A percentile compares a stretch with the other conserved stretches of the same genome.
Conservation (phyloP, 2,888 invertebrate genomes). For the Noctua janthe region DNA sequence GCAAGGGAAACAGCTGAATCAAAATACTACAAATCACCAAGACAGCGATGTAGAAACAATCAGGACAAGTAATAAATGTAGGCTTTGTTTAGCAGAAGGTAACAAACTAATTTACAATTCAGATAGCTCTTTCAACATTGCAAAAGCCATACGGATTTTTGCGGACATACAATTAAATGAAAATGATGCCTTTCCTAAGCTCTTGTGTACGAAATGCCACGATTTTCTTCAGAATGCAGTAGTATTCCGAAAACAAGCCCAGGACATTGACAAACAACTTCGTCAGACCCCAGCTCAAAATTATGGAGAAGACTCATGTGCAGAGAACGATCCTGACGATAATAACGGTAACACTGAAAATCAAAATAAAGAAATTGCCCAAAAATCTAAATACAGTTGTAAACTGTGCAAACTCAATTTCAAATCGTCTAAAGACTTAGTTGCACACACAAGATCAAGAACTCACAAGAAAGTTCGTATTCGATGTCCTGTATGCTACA, state of each 20-base stretch:
- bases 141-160: conserved; percentile 75
- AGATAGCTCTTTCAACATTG: conserved; percentile 66
- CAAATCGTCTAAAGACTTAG: conserved; percentile 64
- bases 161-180: conserved; percentile 72
- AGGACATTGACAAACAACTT: conserved; percentile 72
- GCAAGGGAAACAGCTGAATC: conserved; percentile 1
- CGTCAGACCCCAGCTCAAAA: conserved; percentile 47
- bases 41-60: neutral
- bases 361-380: neutral
- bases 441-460: conserved; percentile 69
- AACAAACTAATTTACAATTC: conserved; percentile 72
- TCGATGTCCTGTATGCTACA: conserved; percentile 68
- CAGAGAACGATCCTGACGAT: neutral
- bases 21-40: neutral
- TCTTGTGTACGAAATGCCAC: conserved; percentile 75
- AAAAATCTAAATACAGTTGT: conserved; percentile 40
- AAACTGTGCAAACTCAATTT: conserved; percentile 60
- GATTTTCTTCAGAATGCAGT: conserved; percentile 74
- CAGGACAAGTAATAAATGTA: conserved; percentile 67
- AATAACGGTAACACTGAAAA: conserved; percentile 3
- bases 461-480: conserved; percentile 61
- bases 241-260: conserved; percentile 76
- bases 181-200: conserved; percentile 75
- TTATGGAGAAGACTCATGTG: conserved; percentile 32
- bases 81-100: conserved; percentile 81